Conservation (phyloP, 2,888 invertebrate species). For the Oasisia sp. region DNA sequence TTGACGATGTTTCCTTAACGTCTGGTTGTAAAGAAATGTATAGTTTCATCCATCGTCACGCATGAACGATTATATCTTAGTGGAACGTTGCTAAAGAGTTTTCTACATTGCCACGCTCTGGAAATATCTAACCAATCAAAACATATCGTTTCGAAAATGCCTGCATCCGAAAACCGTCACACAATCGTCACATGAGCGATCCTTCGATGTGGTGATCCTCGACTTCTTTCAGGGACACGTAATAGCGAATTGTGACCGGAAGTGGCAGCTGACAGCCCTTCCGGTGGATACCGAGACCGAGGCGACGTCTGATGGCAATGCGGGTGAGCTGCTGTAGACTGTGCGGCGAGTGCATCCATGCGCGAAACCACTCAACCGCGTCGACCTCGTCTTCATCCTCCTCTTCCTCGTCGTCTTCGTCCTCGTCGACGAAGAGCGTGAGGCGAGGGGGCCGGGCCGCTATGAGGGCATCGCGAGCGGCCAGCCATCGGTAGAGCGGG, state of each 20-base stretch:
- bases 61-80: neutral
- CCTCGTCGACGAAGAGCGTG: slow-evolving; percentile 23
- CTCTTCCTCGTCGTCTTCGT: slow-evolving; percentile 37
- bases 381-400: slow-evolving; percentile 41
- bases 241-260: slow-evolving; percentile 54
- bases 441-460: neutral
- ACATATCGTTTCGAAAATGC: neutral
- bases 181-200: neutral
- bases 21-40: neutral
- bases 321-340: slow-evolving; percentile 56
- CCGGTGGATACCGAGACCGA: slow-evolving; percentile 49
- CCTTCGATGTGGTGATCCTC: slow-evolving; percentile 44
- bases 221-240: slow-evolving; percentile 55
- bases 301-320: slow-evolving; percentile 54
- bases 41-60: neutral
- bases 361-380: slow-evolving; percentile 40
- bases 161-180: neutral
- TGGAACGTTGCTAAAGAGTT: neutral
- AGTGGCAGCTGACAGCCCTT: slow-evolving; percentile 49
- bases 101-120: neutral
- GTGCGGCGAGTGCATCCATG: slow-evolving; percentile 55
- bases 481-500: slow-evolving; percentile 35
- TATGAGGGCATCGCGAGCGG: neutral
- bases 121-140: neutral
- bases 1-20: neutral